A percentile compares a stretch with the other conserved stretches of the same genome.
phyloP scores from a whole-genome alignment of 2,797 vertebrate species.

The Pseudochirops corinnae region DNA sequence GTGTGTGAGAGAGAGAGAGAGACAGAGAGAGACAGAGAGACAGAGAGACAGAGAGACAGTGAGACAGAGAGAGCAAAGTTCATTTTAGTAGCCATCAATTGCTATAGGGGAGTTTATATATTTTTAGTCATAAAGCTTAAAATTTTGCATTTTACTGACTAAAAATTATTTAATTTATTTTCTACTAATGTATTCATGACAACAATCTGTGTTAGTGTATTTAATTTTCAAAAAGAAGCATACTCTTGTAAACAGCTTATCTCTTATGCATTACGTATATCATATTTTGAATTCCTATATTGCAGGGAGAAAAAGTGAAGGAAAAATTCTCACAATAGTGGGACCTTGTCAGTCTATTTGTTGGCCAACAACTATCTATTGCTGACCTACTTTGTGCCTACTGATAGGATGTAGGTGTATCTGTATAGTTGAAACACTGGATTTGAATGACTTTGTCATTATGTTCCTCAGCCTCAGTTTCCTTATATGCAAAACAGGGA shows the following conservation, averaged over 20 bases:
- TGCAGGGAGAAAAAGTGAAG: background rate
- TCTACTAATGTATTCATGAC: slow-evolving; percentile 12
- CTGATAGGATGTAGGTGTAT: background rate
- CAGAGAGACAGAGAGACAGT: too few relatives aligned
- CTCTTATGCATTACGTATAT: background rate
- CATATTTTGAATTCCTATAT: background rate
- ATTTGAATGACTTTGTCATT: background rate
- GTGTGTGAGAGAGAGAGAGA: too few relatives aligned
- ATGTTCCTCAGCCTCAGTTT: background rate
- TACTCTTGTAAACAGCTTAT: background rate
- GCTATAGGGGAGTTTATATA: slow-evolving; percentile 18
- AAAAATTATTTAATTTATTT: slow-evolving; percentile 38
- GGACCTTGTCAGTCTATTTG: background rate
- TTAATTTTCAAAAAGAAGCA: background rate
- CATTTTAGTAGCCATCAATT: slow-evolving; percentile 29
- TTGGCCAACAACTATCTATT: background rate
- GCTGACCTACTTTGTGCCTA: background rate
- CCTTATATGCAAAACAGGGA: background rate
- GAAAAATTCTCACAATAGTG: slow-evolving; percentile 43
- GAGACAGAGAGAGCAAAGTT: slow-evolving; percentile 53
- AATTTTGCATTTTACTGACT: background rate
- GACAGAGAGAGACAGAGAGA: too few relatives aligned
- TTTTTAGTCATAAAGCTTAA: slow-evolving; percentile 16
- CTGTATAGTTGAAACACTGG: background rate
- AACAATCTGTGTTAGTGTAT: slow-evolving; percentile 12